Percentiles rank a stretch among this genome's conserved stretches.
Evolutionary conservation across 53 echinoderm and acorn worm species (phyloP).

Genomic region (Mesocentrotus franciscanus): DNA sequence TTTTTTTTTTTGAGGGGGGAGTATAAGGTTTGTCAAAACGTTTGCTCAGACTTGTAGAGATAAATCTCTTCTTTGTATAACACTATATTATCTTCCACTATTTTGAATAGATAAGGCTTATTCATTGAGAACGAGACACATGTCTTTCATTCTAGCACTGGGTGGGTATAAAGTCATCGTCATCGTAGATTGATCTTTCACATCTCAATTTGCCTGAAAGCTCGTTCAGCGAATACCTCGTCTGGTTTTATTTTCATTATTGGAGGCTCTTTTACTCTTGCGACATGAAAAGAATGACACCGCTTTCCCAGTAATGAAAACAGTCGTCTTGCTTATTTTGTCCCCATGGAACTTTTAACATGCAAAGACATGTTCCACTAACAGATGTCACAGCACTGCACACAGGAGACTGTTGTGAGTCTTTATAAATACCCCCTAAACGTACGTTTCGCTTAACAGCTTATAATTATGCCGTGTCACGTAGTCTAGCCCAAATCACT

Average conservation of each 20-base stretch:
- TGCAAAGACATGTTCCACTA: slow-evolving; percentile 50
- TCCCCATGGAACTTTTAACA: neutral
- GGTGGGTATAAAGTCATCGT: neutral
- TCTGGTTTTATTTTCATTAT: neutral
- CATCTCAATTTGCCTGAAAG: slow-evolving; percentile 37
- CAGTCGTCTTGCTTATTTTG: slow-evolving; percentile 2
- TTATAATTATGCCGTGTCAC: slow-evolving; percentile 61
- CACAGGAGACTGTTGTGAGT: slow-evolving; percentile 35
- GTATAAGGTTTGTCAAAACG: too few species aligned
- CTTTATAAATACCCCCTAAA: slow-evolving; percentile 60
- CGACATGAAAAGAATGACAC: slow-evolving; percentile 21
- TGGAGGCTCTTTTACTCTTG: neutral
- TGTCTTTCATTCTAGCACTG: neutral
- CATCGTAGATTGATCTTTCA: neutral
- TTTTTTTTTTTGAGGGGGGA: too few species aligned
- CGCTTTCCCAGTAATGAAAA: slow-evolving; percentile 18
- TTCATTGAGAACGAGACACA: neutral
- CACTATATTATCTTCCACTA: neutral
- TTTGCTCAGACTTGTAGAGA: neutral
- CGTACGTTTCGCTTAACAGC: slow-evolving; percentile 64
- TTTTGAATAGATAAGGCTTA: neutral
- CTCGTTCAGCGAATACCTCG: neutral
- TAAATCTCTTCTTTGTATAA: neutral
- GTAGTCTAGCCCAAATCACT: slow-evolving; percentile 37
- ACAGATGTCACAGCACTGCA: slow-evolving; percentile 26